Evolutionary conservation across 35 echinoderm and acorn worm species (phyloP).

Genomic region (Diadema setosum): DNA sequence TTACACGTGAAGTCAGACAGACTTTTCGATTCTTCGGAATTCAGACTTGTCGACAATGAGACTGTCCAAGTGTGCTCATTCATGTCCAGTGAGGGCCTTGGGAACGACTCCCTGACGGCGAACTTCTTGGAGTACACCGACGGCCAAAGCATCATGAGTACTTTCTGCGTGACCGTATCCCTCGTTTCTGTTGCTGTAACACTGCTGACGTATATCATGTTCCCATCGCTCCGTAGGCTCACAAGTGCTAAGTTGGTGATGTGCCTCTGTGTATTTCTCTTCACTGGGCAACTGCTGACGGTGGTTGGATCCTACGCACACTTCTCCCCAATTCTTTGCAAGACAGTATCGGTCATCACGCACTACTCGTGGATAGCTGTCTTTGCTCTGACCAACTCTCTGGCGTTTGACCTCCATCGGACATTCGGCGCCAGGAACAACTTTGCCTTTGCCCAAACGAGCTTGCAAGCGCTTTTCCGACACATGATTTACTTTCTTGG

Average conservation of each 20-base stretch:
- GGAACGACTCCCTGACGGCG: neutral
- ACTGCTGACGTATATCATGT: slow-evolving; percentile 28
- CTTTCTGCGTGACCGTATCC: slow-evolving; percentile 1
- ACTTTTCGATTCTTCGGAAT: neutral
- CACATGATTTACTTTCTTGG: neutral
- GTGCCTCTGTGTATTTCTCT: slow-evolving; percentile 28
- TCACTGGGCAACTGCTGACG: slow-evolving; percentile 23
- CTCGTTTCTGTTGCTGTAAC: neutral
- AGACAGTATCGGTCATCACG: neutral
- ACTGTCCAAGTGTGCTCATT: neutral
- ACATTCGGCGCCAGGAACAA: slow-evolving; percentile 3
- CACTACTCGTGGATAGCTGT: slow-evolving; percentile 53
- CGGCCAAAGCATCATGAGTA: slow-evolving; percentile 12
- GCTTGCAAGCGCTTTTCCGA: neutral
- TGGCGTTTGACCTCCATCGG: slow-evolving; percentile 21
- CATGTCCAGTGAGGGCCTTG: neutral
- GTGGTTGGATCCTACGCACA: neutral
- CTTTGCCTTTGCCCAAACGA: neutral
- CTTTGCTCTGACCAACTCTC: slow-evolving; percentile 16
- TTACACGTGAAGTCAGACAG: neutral
- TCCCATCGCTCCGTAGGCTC: slow-evolving; percentile 26
- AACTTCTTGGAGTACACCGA: neutral
- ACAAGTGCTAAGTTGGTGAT: slow-evolving; percentile 33
- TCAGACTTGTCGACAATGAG: neutral
- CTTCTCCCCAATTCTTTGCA: neutral